Percentiles rank a stretch among this genome's conserved stretches.
These are phyloP conservation scores for Melanogrammus aeglefinus DNA, from an alignment of 2,797 vertebrate genomes.

Conservation along the genomic window DNA sequence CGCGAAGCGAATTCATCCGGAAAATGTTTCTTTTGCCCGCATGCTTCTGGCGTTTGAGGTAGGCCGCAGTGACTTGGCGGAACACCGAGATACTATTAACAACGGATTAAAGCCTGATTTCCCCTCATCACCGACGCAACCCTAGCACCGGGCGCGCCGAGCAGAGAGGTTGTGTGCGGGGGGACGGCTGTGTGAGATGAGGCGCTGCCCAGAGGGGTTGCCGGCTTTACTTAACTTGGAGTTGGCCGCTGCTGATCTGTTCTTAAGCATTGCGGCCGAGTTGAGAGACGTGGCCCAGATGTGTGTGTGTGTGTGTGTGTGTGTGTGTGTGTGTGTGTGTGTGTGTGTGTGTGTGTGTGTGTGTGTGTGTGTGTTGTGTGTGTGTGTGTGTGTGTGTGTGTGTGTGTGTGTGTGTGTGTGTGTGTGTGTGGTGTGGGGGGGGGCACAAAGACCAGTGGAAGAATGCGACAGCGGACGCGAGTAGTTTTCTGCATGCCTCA, in stretches of 20 bases:
- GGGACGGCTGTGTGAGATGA: constrained; percentile 36
- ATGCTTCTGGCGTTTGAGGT: not conserved
- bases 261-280: constrained; percentile 33
- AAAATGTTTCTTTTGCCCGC: constrained; percentile 45
- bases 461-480: too few species aligned
- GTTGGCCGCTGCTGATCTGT: not conserved
- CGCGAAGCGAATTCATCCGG: constrained; percentile 20
- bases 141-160: not conserved
- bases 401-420: too few species aligned
- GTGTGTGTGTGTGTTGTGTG: too few species aligned
- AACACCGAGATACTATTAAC: not conserved
- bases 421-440: too few species aligned
- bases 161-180: not conserved
- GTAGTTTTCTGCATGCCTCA: constrained; percentile 29
- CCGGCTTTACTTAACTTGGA: not conserved
- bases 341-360: too few species aligned
- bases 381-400: too few species aligned
- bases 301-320: constrained; percentile 33
- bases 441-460: too few species aligned
- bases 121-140: constrained; percentile 12
- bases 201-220: constrained; percentile 21
- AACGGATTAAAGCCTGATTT: constrained; percentile 5
- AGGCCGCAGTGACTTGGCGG: constrained; percentile 35
- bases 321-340: too few species aligned
- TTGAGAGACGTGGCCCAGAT: constrained; percentile 56